Evolutionary conservation across 2,888 invertebrate species (phyloP).

Genomic region (Drosophila nr. perissopoda): DNA sequence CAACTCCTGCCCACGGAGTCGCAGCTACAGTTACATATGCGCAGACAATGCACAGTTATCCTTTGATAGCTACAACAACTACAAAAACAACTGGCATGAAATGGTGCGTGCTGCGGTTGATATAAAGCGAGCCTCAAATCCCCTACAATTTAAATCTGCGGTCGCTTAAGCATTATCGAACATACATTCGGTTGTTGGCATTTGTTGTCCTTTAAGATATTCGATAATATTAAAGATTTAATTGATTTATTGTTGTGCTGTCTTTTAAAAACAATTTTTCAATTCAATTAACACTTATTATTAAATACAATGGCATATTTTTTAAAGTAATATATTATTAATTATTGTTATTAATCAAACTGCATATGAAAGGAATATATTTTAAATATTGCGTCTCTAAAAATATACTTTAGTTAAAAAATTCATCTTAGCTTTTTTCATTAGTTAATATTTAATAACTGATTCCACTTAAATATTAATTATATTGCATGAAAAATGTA

Average conservation of each 20-base stretch:
- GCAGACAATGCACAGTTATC: slow-evolving; percentile 74
- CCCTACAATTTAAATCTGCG: slow-evolving; percentile 45
- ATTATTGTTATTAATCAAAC: no score
- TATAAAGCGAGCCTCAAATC: slow-evolving; percentile 35
- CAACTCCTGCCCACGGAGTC: slow-evolving; percentile 12
- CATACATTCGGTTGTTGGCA: neutral
- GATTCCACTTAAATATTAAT: neutral
- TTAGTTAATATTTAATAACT: neutral
- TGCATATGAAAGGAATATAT: neutral
- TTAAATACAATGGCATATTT: neutral
- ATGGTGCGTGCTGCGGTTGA: slow-evolving; percentile 66
- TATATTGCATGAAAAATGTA: neutral
- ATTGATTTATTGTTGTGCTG: neutral
- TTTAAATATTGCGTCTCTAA: neutral
- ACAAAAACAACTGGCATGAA: slow-evolving; percentile 60
- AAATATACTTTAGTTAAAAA: neutral
- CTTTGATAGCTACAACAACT: slow-evolving; percentile 65
- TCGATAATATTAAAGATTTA: neutral
- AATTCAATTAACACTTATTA: neutral
- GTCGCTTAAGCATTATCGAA: neutral
- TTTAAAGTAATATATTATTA: neutral
- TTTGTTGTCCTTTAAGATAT: neutral
- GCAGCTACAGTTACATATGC: slow-evolving; percentile 54
- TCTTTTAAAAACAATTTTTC: neutral
- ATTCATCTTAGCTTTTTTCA: neutral